A percentile compares a stretch with the other conserved stretches of the same genome.
Conservation (phyloP, 2,797 vertebrate genomes). For the Jordanella pulchra region DNA sequence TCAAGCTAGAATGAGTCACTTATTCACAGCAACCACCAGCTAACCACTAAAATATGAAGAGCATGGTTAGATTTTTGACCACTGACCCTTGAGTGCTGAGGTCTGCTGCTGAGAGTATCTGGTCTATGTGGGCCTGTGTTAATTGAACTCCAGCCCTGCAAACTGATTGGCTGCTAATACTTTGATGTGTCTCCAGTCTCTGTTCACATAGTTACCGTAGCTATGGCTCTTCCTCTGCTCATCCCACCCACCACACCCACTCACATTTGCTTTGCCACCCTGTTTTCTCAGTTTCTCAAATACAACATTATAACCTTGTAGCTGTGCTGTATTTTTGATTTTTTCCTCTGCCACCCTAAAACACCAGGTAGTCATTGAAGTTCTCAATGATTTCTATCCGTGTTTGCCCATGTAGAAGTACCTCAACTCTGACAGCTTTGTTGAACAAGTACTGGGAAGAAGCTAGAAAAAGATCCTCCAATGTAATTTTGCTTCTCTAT, state of each 20-base stretch:
- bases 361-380: conserved; percentile 21
- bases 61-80: conserved; percentile 26
- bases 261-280: conserved; percentile 38
- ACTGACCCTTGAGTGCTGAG: conserved; percentile 20
- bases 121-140: conserved; percentile 17
- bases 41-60: conserved; percentile 27
- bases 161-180: conserved; percentile 67
- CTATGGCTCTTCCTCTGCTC: conserved; percentile 68
- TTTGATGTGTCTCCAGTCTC: conserved; percentile 61
- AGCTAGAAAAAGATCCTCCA: conserved; percentile 39
- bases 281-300: conserved; percentile 44
- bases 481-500: conserved; percentile 34
- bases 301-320: conserved; percentile 22
- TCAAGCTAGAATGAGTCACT: conserved; percentile 42
- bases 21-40: conserved; percentile 30
- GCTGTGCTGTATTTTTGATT: conserved; percentile 13
- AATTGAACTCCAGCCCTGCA: conserved; percentile 40
- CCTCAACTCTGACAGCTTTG: conserved; percentile 36
- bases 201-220: conserved; percentile 77
- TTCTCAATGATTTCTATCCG: conserved; percentile 1
- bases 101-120: conserved; percentile 12
- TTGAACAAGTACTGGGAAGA: conserved; percentile 27
- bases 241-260: conserved; percentile 71
- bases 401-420: conserved; percentile 30
- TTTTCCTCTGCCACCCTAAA: conserved; percentile 12